Evolutionary conservation across 92 coral and sea anemone genomes (phyloP).

Genomic region (Phymanthus crucifer): DNA sequence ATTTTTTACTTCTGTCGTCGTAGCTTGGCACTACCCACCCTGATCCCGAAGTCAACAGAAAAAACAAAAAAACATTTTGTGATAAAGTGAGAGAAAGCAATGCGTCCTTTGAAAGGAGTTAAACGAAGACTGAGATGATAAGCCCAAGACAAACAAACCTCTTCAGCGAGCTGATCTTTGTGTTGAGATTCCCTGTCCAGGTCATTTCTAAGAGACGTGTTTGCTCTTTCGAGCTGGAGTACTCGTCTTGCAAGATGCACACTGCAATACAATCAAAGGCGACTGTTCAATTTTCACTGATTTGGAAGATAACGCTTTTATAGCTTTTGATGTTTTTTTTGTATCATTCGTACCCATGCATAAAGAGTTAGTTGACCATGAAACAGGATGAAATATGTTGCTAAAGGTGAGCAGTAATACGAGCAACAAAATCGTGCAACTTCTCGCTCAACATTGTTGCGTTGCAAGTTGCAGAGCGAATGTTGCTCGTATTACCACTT

Average conservation of each 20-base stretch:
- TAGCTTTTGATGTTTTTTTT: too few relatives aligned
- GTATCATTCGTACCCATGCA: too few relatives aligned
- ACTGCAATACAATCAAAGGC: slow-evolving; percentile 31
- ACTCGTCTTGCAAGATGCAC: slow-evolving; percentile 96
- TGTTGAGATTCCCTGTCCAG: slow-evolving; percentile 75
- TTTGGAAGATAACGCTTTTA: too few relatives aligned
- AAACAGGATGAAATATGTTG: too few relatives aligned
- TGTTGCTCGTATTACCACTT: too few relatives aligned
- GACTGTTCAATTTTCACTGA: not conserved
- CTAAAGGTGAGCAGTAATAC: too few relatives aligned
- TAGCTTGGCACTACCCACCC: too few relatives aligned
- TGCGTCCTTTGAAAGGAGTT: not conserved
- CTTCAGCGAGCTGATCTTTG: slow-evolving; percentile 85
- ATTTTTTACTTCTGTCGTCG: too few relatives aligned
- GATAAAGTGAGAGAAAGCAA: not conserved
- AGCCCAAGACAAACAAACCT: slow-evolving; percentile 44
- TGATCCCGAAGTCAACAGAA: not conserved
- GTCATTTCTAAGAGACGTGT: slow-evolving; percentile 84
- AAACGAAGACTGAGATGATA: not conserved
- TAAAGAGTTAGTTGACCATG: too few relatives aligned
- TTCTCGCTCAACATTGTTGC: too few relatives aligned
- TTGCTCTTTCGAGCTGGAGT: slow-evolving; percentile 94
- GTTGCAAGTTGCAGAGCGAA: too few relatives aligned
- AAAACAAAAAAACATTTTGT: not conserved
- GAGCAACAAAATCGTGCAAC: too few relatives aligned